Conservation (phyloP, 2,888 invertebrate genomes). For the Prosapia bicincta region DNA sequence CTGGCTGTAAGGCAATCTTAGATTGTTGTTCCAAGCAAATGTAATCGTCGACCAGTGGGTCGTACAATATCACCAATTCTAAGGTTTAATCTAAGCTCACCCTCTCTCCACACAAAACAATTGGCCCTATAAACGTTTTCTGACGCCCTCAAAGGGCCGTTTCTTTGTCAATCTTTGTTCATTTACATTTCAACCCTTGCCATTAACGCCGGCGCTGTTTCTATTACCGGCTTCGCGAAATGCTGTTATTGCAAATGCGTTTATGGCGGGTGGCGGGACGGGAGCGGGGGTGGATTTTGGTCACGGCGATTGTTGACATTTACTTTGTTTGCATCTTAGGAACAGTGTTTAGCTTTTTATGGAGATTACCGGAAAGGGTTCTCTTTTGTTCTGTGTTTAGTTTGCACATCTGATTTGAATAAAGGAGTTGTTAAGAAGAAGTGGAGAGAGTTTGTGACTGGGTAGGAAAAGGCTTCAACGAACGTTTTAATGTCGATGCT, state of each 20-base stretch:
- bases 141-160: not conserved
- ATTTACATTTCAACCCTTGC: constrained; percentile 2
- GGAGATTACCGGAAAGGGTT: not conserved
- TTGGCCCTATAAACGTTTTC: not conserved
- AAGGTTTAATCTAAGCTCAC: not conserved
- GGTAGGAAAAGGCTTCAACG: too few species aligned
- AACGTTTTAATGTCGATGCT: too few species aligned
- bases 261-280: not conserved
- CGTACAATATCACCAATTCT: too few species aligned
- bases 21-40: too few species aligned
- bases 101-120: not conserved
- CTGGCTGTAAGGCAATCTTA: too few species aligned
- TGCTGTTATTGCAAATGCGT: not conserved
- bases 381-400: not conserved
- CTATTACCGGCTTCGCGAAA: not conserved
- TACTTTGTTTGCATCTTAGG: not conserved
- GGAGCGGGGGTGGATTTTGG: not conserved
- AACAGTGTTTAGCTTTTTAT: not conserved
- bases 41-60: too few species aligned
- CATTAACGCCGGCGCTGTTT: not conserved
- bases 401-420: not conserved
- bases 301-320: not conserved
- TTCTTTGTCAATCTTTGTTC: constrained; percentile 2
- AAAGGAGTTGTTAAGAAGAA: not conserved
- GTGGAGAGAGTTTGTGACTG: too few species aligned